Conservation (phyloP, 2,888 invertebrate species). For the Furcula furcula region DNA sequence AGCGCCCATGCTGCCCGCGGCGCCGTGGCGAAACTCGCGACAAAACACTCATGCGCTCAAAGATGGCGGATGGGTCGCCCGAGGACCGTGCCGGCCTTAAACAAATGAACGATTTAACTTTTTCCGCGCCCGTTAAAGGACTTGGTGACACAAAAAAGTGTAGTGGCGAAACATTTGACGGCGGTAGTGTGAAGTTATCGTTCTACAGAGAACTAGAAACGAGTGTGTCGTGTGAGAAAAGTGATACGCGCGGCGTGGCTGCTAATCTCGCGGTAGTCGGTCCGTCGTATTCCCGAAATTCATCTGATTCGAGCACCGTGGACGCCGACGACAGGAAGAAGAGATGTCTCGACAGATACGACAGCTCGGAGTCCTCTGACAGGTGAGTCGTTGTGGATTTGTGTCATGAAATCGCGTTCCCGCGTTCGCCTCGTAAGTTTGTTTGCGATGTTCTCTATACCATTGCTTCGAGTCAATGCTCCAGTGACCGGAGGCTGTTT, state of each 20-base stretch:
- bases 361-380: slow-evolving; percentile 97
- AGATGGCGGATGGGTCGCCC: slow-evolving; percentile 92
- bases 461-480: slow-evolving; percentile 71
- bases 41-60: slow-evolving; percentile 86
- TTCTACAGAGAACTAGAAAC: slow-evolving; percentile 75
- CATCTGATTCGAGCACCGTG: slow-evolving; percentile 52
- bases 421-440: slow-evolving; percentile 36
- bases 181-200: slow-evolving; percentile 69
- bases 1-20: slow-evolving; percentile 64
- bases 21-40: slow-evolving; percentile 58
- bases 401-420: slow-evolving; percentile 36
- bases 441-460: slow-evolving; percentile 46
- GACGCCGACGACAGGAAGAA: slow-evolving; percentile 87
- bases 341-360: slow-evolving; percentile 94
- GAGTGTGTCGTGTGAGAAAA: slow-evolving; percentile 79
- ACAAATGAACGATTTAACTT: slow-evolving; percentile 80
- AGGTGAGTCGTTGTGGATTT: slow-evolving; percentile 83
- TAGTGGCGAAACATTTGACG: slow-evolving; percentile 67
- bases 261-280: slow-evolving; percentile 55
- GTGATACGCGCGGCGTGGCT: slow-evolving; percentile 78
- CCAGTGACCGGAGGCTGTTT: slow-evolving; percentile 77
- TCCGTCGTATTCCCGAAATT: slow-evolving; percentile 63
- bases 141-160: slow-evolving; percentile 80
- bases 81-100: slow-evolving; percentile 82
- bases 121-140: slow-evolving; percentile 75